Evolutionary conservation across 2,888 invertebrate genomes (phyloP), one percentile per base, ranked within the genome.

Genomic region (Zaprionus lineosus): DNA sequence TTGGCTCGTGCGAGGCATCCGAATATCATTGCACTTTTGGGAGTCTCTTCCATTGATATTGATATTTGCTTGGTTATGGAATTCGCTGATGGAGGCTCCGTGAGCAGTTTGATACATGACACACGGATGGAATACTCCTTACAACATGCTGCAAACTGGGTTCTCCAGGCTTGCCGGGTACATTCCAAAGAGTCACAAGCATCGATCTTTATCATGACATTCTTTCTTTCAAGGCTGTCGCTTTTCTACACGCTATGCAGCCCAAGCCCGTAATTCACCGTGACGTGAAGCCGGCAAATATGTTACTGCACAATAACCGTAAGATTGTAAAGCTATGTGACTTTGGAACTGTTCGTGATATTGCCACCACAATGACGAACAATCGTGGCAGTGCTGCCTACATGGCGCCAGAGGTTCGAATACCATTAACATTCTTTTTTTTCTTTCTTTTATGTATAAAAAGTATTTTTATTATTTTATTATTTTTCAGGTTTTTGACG

Each of bases 361-460:
- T 41, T 12, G 29, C 39, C 1, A 33, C 9, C 2, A 28, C 15
- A 0, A 56, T 68, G 51, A 18, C 51, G 1, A 6, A 2, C 2
- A n/a, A 12, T 3, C 11, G 33, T 4, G 61, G 68, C 2, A 61
- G 61, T 15, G 6, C 4, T 4, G 5, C 8, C 4, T 67, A 67
- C 14, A 56, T 40, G 28, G 48, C 72, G 3, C 66, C 69, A 0
- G 72, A 69, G 72, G 72, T 47, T n/a, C n/a, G n/a, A n/a, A n/a
- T n/a, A n/a, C n/a, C n/a, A 3, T 3, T 9, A 18, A 29, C 1
- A 5, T 7, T 7, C 14, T 3, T 14, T 2, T 12, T 11, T 19
- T 4, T 7, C 21, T 24, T 24, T 24, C 8, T 24, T 19, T 19
- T 19, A 24, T 24, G n/a, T 24, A 2, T 7, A 7, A 2, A 24